Percentiles rank a stretch among this genome's conserved stretches.
These are phyloP conservation scores for Scomber scombrus DNA, from an alignment of 2,113 vertebrate species.

Conservation along the genomic window DNA sequence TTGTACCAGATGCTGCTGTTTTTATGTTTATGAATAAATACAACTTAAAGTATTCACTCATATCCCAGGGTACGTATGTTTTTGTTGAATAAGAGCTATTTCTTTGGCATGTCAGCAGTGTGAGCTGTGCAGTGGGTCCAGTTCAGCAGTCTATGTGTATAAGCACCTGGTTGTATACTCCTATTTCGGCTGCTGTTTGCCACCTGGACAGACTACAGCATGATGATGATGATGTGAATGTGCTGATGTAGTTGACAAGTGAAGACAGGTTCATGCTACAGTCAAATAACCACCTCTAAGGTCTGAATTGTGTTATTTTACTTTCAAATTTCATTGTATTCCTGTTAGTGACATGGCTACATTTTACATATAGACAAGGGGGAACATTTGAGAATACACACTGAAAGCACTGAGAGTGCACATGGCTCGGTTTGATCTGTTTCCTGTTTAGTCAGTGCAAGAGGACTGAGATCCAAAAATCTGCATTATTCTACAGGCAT, in stretches of 20 bases:
- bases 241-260: constrained; percentile 44
- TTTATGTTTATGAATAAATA: constrained; percentile 1
- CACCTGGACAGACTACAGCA: background rate
- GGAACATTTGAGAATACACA: background rate
- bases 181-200: constrained; percentile 1
- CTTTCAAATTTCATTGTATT: background rate
- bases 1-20: background rate
- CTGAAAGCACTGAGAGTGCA: background rate
- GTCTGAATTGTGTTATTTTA: background rate
- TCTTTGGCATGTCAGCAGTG: constrained; percentile 47
- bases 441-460: background rate
- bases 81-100: constrained; percentile 36
- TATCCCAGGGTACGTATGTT: constrained; percentile 14
- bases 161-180: constrained; percentile 28
- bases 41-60: background rate
- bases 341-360: background rate
- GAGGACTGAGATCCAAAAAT: constrained; percentile 5
- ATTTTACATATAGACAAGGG: background rate
- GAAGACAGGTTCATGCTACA: background rate
- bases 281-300: background rate
- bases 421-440: background rate
- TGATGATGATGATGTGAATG: constrained; percentile 28
- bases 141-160: background rate
- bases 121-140: constrained; percentile 30
- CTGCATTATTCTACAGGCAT: constrained; percentile 40